Evolutionary conservation across 2,888 invertebrate species (phyloP), one percentile per base, ranked within the genome.

Genomic region (Tenthredo livida): DNA sequence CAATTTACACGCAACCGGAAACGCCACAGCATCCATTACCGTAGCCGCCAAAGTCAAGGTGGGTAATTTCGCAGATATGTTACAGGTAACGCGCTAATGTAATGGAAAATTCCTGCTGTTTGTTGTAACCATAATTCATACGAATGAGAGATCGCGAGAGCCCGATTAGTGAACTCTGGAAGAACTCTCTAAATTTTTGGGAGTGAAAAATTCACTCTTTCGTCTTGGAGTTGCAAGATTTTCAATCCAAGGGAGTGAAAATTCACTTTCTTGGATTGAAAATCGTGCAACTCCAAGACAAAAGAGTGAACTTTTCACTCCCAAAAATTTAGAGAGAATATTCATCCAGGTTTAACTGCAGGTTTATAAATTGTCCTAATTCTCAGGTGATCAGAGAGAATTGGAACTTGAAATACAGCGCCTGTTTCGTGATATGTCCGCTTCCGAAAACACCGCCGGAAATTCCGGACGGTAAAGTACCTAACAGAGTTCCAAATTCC

Each of bases 331-430:
- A n/a, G n/a, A n/a, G n/a, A 80, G 47, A 12, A 25, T 85, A 77
- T 54, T 50, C 6, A 0, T n/a, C n/a, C 17, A 17, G 25, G 5
- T 61, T 75, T 54, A 15, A 25, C 61, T n/a, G n/a, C 43, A 25
- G 21, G 25, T 2, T 25, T 3, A 17, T n/a, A n/a, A 54, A 54
- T 54, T 54, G 2, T 54, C 47, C 12, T 85, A 15, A 40, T 86
- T 87, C 54, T 54, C 90, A 96, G 97, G 96, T 97, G 3, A 98
- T 98, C 85, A 95, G 98, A 33, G 98, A 98, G 92, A 98, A 98
- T 92, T 98, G 98, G 98, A 98, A 97, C 92, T 94, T 98, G 40
- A 97, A 97, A 92, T 98, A 97, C 94, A 98, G 97, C 92, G 98
- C 98, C 10, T 97, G 97, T 90, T 98, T 98, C 92, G 96, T 98